Evolutionary conservation across 2,113 vertebrate genomes (phyloP).

Genomic region (Alligator mississippiensis): DNA sequence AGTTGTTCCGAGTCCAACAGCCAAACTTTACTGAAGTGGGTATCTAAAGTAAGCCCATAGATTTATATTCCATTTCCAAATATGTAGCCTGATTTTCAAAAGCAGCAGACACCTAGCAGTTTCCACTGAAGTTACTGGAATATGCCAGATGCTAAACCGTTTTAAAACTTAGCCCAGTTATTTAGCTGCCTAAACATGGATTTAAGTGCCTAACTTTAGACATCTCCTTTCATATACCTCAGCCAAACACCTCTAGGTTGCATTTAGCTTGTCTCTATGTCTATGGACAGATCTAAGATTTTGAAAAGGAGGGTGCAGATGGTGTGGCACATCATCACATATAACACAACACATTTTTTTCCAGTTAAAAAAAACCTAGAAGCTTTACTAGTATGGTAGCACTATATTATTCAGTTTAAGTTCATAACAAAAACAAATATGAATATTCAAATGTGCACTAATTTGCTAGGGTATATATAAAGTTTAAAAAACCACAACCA

Average conservation of each 20-base stretch:
- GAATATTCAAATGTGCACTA: too few species aligned
- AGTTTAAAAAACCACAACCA: too few species aligned
- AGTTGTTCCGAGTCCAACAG: not conserved
- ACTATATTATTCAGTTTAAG: too few species aligned
- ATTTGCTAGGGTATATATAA: too few species aligned
- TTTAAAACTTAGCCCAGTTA: not conserved
- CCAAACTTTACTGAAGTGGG: not conserved
- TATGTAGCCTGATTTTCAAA: not conserved
- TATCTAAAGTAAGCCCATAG: accelerated
- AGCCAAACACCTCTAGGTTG: not conserved
- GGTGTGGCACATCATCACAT: too few species aligned
- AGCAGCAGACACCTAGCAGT: accelerated
- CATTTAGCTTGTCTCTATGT: too few species aligned
- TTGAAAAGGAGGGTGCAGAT: too few species aligned
- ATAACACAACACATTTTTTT: too few species aligned
- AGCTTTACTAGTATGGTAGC: too few species aligned
- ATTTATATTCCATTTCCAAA: not conserved
- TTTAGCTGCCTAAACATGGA: not conserved
- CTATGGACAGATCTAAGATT: too few species aligned
- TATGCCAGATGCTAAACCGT: not conserved
- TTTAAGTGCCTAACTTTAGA: not conserved
- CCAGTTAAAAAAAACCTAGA: too few species aligned
- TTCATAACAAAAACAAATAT: too few species aligned
- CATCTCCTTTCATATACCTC: not conserved
- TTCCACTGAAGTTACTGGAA: not conserved